Base-by-base conservation (phyloP, 1,140 invertebrate genomes). In the Ceratoteleas bidentatus region DNA sequence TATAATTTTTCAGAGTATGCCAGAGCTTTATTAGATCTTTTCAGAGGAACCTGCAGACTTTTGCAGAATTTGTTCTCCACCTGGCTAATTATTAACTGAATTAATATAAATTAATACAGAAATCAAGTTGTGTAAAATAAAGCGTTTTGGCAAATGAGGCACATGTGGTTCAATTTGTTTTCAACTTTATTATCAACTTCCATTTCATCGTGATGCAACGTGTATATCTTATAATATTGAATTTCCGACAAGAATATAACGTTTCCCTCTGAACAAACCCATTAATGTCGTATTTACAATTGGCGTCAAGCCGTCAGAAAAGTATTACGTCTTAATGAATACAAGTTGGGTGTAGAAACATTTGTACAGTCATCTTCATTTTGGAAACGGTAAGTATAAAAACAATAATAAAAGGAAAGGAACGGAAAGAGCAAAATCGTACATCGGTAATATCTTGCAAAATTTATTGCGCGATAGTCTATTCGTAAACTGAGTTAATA, bases 381-480 rank as follows among this genome's bases (percentile, higher is more conserved):
- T 3, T 40, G 11, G 8, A 40, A 10, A 40, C 38, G 11, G 11
- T 11, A 40, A 10, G 11, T 40, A 40, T 40, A 40, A 40, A 40
- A 40, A 10, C 6, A 14, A 11, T 13, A 14, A 24, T 52, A 34
- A 56, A 53, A 66, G 24, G 15, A 56, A 15, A 36, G 40, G 33
- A 49, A 6, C 40, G 40, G 34, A 40, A 40, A 6, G 34, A 36
- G 8, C 34, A 62, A 62, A 15, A 50, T 13, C 8, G 2, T 10
- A 15, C n/a, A 49, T 58, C 45, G 49, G 66, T 52, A 70, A 13
- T 68, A 74, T 47, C 54, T 75, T 75, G 62, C 54, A 66, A 56
- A 50, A 66, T 75, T 75, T 75, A 66, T 75, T 75, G 36, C 62
- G 53, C 70, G 43, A 54, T 2, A 74, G 10, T 66, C 16, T 15